Conservation (phyloP, 1,140 invertebrate genomes). For the Ptiloglossa arizonensis region DNA sequence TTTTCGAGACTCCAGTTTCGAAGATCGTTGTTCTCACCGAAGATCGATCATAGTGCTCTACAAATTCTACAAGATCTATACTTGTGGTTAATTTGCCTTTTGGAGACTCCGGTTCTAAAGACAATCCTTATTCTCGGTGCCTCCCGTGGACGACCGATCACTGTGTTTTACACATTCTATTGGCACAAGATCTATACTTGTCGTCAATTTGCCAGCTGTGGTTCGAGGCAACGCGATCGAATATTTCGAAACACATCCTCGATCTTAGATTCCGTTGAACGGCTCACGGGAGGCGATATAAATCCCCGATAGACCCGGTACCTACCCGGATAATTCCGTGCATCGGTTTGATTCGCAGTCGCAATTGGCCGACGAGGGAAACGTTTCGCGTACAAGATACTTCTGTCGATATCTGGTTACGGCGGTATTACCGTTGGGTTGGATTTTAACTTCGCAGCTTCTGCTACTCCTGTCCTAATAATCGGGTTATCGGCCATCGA, state of each 20-base stretch:
- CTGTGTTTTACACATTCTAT: neutral
- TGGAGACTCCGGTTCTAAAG: too few species aligned
- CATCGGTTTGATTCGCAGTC: neutral
- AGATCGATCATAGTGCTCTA: too few species aligned
- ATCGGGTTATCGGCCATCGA: slow-evolving; percentile 53
- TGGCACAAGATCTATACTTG: too few species aligned
- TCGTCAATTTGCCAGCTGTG: too few species aligned
- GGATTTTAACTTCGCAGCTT: slow-evolving; percentile 32
- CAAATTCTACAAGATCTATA: too few species aligned
- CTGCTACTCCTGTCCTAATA: slow-evolving; percentile 41
- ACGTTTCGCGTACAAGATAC: neutral
- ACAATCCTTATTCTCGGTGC: too few species aligned
- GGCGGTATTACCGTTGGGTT: neutral
- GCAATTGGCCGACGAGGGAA: neutral
- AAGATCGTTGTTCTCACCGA: too few species aligned
- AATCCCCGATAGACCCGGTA: neutral
- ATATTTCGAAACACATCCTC: too few species aligned
- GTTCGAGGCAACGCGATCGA: too few species aligned
- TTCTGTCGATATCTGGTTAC: slow-evolving; percentile 16
- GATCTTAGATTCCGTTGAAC: neutral
- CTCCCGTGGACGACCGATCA: too few species aligned
- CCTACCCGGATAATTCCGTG: neutral
- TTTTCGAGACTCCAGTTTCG: too few species aligned
- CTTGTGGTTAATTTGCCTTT: too few species aligned
- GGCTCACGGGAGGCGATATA: neutral